Base-by-base conservation (phyloP, 2,888 invertebrate genomes). In the Biston betularia region DNA sequence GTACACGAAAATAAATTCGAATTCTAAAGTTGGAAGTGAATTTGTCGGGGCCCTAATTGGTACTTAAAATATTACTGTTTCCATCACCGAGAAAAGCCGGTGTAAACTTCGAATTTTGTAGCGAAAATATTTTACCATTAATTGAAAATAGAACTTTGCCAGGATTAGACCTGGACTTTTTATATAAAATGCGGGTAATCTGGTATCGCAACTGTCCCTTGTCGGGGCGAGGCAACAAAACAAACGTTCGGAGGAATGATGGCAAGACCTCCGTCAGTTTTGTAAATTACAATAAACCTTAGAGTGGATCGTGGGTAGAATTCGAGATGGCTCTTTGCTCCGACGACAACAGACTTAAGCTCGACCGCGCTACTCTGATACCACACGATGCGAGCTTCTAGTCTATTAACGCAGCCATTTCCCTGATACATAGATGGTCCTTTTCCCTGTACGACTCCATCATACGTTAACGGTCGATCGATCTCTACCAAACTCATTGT, bases 221-320 rank as follows among this genome's bases (percentile, higher is more conserved):
- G 59, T 70, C 69, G 72, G 72, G 77, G 81, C 80, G 75, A 76
- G 80, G 81, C 81, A 79, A 81, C 86, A 84, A 87, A 89, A 89
- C 84, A 88, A 89, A 89, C 81, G 83, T 85, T 84, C 79, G 82
- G 78, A 74, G 79, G 77, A 86, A 87, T 85, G 84, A 88, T 88
- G 86, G 85, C 83, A 86, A 88, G 89, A 88, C 88, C 87, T 83
- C 84, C 84, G 87, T 89, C 89, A 90, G 89, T 90, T 92, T 92
- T 92, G 88, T 90, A 92, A 92, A 92, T 91, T 90, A 91, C 90
- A 89, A 89, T 91, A 91, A 92, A 92, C 90, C 89, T 88, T 87
- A 83, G 82, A 87, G 84, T 79, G 83, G 85, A 86, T 88, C 91
- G 92, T 90, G 91, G 79, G 80, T 79, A 79, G 92, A 92, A 93